These are phyloP conservation scores for Yponomeuta cagnagella DNA, from an alignment of 2,888 invertebrate species.

Conservation along the genomic window DNA sequence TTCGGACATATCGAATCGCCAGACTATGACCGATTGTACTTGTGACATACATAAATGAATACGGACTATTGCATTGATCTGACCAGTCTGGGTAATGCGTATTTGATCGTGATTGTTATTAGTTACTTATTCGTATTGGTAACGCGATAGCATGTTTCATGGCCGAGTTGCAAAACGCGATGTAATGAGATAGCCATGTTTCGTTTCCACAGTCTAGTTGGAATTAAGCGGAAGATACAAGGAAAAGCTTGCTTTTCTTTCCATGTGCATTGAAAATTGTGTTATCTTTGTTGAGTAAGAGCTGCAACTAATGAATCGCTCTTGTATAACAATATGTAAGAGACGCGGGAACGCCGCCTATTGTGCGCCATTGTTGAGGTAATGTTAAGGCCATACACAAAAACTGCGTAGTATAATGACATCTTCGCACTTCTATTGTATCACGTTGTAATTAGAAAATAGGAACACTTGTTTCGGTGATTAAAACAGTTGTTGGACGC, in stretches of 20 bases:
- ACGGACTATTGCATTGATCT: constrained; percentile 1
- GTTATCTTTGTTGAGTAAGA: constrained; percentile 32
- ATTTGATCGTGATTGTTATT: constrained; percentile 14
- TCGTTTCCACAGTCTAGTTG: constrained; percentile 17
- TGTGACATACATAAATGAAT: constrained; percentile 11
- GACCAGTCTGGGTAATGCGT: not conserved
- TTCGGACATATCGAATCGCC: constrained; percentile 9
- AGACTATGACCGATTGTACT: constrained; percentile 10
- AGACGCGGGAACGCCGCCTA: constrained; percentile 60
- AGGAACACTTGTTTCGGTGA: constrained; percentile 6
- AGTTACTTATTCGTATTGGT: constrained; percentile 16
- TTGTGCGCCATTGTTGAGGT: constrained; percentile 62
- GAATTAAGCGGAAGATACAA: constrained; percentile 30
- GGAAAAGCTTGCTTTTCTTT: constrained; percentile 44
- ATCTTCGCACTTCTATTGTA: constrained; percentile 22
- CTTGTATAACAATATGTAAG: constrained; percentile 67
- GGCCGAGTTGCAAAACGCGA: constrained; percentile 37
- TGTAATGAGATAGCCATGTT: constrained; percentile 36
- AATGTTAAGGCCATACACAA: constrained; percentile 64
- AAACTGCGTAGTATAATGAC: constrained; percentile 35
- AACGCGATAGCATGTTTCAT: constrained; percentile 35
- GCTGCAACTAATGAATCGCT: constrained; percentile 45
- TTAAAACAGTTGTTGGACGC: not conserved
- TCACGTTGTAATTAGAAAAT: constrained; percentile 2
- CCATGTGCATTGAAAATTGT: constrained; percentile 24